Percentiles rank a stretch among this genome's conserved stretches.
Evolutionary conservation across 1,140 invertebrate species (phyloP).

Genomic region (Lasaia peninsularis): DNA sequence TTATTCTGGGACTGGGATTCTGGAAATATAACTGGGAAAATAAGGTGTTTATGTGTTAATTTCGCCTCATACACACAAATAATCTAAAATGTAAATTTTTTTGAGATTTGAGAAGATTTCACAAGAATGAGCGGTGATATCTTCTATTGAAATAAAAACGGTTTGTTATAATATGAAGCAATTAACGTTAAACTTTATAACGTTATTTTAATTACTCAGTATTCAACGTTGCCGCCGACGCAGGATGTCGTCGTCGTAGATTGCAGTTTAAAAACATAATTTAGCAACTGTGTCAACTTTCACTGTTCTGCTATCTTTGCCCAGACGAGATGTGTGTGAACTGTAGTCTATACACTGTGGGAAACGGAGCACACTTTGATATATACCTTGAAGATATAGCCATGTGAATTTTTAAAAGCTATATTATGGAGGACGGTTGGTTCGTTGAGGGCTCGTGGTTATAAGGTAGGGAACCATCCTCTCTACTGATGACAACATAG

Average conservation of each 20-base stretch:
- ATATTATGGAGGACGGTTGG: neutral
- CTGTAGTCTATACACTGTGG: neutral
- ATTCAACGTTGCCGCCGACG: neutral
- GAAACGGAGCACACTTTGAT: neutral
- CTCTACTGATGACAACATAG: neutral
- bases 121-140: no score
- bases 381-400: conserved; percentile 1
- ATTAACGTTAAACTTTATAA: no score
- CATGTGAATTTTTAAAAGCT: neutral
- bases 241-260: neutral
- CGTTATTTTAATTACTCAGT: no score
- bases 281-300: conserved; percentile 1
- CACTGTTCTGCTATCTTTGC: conserved; percentile 3
- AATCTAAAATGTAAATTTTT: no score
- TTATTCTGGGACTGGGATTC: no score
- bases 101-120: no score
- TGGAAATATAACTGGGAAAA: no score
- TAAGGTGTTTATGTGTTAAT: no score
- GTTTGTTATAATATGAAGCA: no score
- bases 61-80: no score
- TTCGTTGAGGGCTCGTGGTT: neutral
- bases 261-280: conserved; percentile 1
- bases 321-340: conserved; percentile 5
- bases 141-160: no score
- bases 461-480: neutral